Evolutionary conservation across 2,888 invertebrate genomes (phyloP), one percentile per base, ranked within the genome.

Genomic region (Phasia obesa): DNA sequence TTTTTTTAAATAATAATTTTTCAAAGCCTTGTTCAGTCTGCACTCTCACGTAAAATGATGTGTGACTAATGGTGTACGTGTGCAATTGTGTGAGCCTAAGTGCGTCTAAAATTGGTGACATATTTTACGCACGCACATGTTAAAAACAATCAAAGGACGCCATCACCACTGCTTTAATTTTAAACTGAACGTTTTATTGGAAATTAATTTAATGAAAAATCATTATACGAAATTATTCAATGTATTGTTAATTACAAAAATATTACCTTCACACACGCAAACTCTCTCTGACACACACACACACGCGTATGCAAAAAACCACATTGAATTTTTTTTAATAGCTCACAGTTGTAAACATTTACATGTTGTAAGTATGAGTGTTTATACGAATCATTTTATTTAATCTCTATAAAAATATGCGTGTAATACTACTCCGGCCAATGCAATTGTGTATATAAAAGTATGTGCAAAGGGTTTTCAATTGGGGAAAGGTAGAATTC

Each of bases 141-240:
- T 62, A 0, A 67, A 49, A 11, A 31, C 21, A 57, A 55, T 53
- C 11, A 38, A 49, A 65, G 17, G 49, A 27, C 9, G 17, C 49
- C 51, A 17, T 27, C 11, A 21, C 42, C 53, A 23, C 62, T 31
- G 35, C 27, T 60, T 42, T 55, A n/a, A 9, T 35, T 49, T 62
- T 42, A 65, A 75, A 25, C 49, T 49, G 51, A 44, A 69, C 21
- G 35, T 35, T 70, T 69, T 73, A 67, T 73, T 65, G 49, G 17
- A 79, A 73, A 60, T 73, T 67, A 67, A 79, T 79, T 73, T 73
- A 73, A 79, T 73, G 67, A 73, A 73, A 79, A 79, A 53, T 79
- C 19, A 53, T 79, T 73, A 73, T 73, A 35, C 73, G 79, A 65
- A 79, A 79, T 79, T 65, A 79, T 79, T 73, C 51, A 79, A 79